Evolutionary conservation across 1,140 invertebrate species (phyloP).

Genomic region (Nomia melanderi): DNA sequence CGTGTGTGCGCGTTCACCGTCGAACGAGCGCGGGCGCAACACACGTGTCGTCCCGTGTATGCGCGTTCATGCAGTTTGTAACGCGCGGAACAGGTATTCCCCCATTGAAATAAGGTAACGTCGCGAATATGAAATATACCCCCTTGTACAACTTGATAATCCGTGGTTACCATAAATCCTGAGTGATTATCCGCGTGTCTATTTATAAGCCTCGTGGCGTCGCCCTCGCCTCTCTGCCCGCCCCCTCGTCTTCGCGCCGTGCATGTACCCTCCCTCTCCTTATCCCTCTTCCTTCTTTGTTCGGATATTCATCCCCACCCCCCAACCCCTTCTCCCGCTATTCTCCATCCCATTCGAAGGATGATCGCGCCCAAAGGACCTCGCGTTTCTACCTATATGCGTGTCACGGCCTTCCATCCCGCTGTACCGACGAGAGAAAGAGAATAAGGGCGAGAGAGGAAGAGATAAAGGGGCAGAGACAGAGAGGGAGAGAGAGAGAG

Average conservation of each 20-base stretch:
- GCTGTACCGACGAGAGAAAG: background rate
- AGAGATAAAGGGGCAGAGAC: no score
- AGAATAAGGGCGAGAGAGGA: no score
- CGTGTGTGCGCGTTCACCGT: slow-evolving; percentile 12
- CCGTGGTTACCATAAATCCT: slow-evolving; percentile 82
- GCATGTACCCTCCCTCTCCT: slow-evolving; percentile 48
- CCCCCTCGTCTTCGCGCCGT: slow-evolving; percentile 37
- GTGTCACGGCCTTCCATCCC: slow-evolving; percentile 55
- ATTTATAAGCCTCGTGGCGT: slow-evolving; percentile 78
- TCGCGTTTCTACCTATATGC: slow-evolving; percentile 46
- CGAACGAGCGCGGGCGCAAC: slow-evolving; percentile 50
- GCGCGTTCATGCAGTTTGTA: slow-evolving; percentile 66
- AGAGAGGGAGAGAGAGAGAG: no score
- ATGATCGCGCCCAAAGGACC: slow-evolving; percentile 50
- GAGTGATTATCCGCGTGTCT: slow-evolving; percentile 81
- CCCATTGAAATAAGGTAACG: slow-evolving; percentile 79
- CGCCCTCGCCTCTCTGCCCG: slow-evolving; percentile 60
- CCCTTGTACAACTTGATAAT: slow-evolving; percentile 82
- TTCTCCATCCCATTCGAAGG: slow-evolving; percentile 4
- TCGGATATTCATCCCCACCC: slow-evolving; percentile 45
- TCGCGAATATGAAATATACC: slow-evolving; percentile 81
- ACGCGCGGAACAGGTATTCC: slow-evolving; percentile 76
- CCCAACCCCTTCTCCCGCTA: background rate
- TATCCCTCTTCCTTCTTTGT: slow-evolving; percentile 56
- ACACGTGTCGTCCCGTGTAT: slow-evolving; percentile 58